Evolutionary conservation across 2,797 vertebrate species (phyloP).

Genomic region (Acomys russatus): DNA sequence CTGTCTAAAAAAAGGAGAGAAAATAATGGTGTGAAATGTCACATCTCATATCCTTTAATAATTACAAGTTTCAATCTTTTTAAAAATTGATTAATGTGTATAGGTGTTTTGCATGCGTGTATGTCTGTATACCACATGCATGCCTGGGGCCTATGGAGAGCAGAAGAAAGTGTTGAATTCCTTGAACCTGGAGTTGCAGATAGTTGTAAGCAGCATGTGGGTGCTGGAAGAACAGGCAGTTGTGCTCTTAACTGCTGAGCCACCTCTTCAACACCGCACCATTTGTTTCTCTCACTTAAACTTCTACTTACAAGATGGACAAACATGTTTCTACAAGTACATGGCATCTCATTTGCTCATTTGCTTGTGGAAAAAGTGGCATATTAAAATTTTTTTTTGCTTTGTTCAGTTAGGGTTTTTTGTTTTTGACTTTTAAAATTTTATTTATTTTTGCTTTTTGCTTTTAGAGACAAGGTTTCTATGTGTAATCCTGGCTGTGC

Average conservation of each 20-base stretch:
- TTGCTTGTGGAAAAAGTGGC: constrained; percentile 62
- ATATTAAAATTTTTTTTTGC: neutral
- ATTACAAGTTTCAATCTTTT: constrained; percentile 14
- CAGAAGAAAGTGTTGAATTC: neutral
- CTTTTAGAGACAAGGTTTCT: neutral
- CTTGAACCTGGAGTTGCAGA: neutral
- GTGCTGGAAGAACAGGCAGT: neutral
- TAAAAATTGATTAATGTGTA: neutral
- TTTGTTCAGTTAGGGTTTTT: constrained; percentile 2
- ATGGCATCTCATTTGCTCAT: neutral
- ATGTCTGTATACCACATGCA: neutral
- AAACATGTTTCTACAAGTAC: constrained; percentile 35
- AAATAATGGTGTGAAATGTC: constrained; percentile 28
- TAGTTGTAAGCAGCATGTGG: neutral
- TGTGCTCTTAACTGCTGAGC: neutral
- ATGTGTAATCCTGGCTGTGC: neutral
- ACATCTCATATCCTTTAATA: constrained; percentile 58
- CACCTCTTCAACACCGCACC: neutral
- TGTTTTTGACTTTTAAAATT: too few relatives aligned
- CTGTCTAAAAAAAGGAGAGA: too few relatives aligned
- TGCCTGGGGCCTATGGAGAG: neutral
- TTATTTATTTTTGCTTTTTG: too few relatives aligned
- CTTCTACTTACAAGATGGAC: constrained; percentile 60
- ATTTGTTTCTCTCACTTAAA: constrained; percentile 56
- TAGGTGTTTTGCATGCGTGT: neutral